Evolutionary conservation across 2,113 vertebrate genomes (phyloP).

Genomic region (Chlorodrepanis virens): DNA sequence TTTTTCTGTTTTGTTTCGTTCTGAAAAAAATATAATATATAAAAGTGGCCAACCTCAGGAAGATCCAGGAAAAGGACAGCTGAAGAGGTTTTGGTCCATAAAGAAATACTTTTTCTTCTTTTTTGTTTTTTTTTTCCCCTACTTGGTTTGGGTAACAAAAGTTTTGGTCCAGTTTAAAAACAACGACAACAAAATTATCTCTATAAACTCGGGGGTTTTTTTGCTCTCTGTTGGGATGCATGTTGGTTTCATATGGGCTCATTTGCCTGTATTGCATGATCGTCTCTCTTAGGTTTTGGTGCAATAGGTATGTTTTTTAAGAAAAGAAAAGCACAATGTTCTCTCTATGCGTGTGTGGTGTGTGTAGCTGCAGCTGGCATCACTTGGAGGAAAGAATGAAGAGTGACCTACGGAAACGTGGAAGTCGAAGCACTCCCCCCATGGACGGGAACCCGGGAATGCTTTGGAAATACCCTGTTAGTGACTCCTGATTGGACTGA

Average conservation of each 20-base stretch:
- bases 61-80: constrained; percentile 63
- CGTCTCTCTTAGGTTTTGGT: constrained; percentile 65
- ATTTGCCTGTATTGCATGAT: constrained; percentile 61
- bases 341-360: background rate
- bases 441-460: background rate
- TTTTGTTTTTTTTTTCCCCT: background rate
- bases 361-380: constrained; percentile 36
- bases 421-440: background rate
- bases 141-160: constrained; percentile 64
- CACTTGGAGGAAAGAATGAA: constrained; percentile 24
- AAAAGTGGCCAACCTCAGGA: constrained; percentile 65
- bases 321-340: constrained; percentile 20
- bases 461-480: constrained; percentile 69
- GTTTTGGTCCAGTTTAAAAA: constrained; percentile 72
- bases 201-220: constrained; percentile 19
- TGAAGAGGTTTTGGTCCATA: constrained; percentile 71
- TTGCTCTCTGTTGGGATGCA: constrained; percentile 57
- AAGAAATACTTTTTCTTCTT: constrained; percentile 60
- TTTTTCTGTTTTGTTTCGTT: constrained; percentile 20
- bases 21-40: constrained; percentile 72
- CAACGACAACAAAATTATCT: constrained; percentile 51
- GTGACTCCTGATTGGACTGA: constrained; percentile 56
- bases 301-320: background rate
- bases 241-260: constrained; percentile 28
- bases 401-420: background rate